Percentiles rank a stretch among this genome's conserved stretches.
Evolutionary conservation across 1,140 invertebrate species (phyloP).

Genomic region (Homarus americanus): DNA sequence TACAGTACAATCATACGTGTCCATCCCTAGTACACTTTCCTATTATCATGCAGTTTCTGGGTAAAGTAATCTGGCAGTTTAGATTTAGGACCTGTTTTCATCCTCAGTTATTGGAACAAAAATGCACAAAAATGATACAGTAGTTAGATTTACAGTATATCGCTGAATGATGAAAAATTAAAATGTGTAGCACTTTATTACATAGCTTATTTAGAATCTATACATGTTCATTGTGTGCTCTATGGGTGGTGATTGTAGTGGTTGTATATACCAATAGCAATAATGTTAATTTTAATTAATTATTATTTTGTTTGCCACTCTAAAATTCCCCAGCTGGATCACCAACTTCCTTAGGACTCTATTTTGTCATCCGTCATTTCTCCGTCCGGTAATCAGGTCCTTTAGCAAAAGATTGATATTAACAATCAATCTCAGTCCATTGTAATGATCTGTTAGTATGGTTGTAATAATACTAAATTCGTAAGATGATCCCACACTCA

Average conservation of each 20-base stretch:
- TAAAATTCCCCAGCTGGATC: neutral
- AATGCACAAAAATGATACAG: neutral
- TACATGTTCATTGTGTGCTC: neutral
- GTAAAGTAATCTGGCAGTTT: neutral
- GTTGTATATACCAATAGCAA: neutral
- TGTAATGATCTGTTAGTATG: neutral
- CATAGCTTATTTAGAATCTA: neutral
- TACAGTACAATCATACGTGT: constrained; percentile 2
- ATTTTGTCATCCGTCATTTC: constrained; percentile 4
- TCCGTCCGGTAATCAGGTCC: constrained; percentile 18
- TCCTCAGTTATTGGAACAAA: neutral
- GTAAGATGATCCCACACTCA: neutral
- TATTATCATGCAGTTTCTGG: neutral
- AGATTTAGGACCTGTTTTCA: neutral
- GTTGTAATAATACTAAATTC: neutral
- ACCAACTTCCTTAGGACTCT: neutral
- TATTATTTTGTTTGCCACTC: neutral
- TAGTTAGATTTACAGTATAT: too few relatives aligned
- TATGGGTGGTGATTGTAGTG: neutral
- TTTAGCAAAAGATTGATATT: neutral
- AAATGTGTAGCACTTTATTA: neutral
- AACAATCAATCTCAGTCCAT: neutral
- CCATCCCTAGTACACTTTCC: neutral
- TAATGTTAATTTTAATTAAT: neutral
- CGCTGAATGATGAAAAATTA: neutral